phyloP scores from a whole-genome alignment of 1,140 invertebrate genomes.

The Propsilocerus akamusi region DNA sequence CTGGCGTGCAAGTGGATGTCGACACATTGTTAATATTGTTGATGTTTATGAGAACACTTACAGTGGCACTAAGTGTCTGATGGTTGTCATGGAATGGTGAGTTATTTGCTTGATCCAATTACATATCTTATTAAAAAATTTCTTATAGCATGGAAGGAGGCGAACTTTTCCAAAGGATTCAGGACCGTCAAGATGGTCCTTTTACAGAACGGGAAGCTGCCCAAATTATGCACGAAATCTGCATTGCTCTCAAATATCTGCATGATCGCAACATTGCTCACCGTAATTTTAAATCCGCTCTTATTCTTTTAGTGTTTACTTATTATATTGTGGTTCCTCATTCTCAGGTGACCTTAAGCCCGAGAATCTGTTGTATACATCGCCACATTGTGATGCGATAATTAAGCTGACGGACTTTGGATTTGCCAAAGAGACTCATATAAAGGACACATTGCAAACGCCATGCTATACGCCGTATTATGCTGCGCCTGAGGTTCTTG shows the following conservation, averaged over 20 bases:
- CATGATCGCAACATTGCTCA: constrained; percentile 95
- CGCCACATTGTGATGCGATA: constrained; percentile 44
- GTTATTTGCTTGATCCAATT: constrained; percentile 11
- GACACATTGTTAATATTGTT: constrained; percentile 82
- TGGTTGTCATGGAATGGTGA: constrained; percentile 96
- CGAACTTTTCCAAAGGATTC: constrained; percentile 90
- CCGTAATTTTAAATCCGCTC: constrained; percentile 53
- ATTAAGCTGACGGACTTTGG: constrained; percentile 97
- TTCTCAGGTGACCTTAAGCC: too few relatives aligned
- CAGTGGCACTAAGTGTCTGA: constrained; percentile 70
- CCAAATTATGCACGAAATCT: constrained; percentile 90
- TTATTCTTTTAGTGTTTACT: too few relatives aligned
- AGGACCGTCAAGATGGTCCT: constrained; percentile 78
- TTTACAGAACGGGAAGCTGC: constrained; percentile 69
- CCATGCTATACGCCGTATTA: constrained; percentile 99
- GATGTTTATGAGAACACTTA: constrained; percentile 96
- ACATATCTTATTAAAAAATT: constrained; percentile 4
- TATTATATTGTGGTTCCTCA: too few relatives aligned
- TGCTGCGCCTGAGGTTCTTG: constrained; percentile 91
- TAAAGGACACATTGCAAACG: constrained; percentile 79
- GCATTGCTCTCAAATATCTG: constrained; percentile 84
- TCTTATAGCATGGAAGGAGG: constrained; percentile 82
- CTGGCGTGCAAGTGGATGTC: constrained; percentile 75
- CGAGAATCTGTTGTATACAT: constrained; percentile 75
- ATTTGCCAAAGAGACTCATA: constrained; percentile 93